Evolutionary conservation across 1,140 invertebrate species (phyloP).

Genomic region (Sitodiplosis mosellana): DNA sequence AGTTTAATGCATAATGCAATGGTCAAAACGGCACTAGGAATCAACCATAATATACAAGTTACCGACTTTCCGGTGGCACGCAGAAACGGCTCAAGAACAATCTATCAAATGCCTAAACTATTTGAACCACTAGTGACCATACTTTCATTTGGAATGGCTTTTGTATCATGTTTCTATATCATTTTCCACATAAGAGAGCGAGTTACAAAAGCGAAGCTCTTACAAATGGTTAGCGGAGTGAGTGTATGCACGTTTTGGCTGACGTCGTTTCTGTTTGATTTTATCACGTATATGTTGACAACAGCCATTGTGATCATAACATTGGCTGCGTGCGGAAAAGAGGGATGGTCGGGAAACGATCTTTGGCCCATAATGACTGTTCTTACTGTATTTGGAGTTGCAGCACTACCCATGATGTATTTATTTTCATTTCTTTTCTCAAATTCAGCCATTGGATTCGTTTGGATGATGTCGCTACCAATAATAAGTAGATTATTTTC

Average conservation of each 20-base stretch:
- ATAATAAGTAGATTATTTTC: too few relatives aligned
- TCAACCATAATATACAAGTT: too few relatives aligned
- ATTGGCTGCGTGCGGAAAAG: conserved; percentile 35
- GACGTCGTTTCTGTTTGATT: conserved; percentile 52
- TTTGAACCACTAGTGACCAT: too few relatives aligned
- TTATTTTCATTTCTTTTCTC: conserved; percentile 37
- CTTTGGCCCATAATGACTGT: conserved; percentile 29
- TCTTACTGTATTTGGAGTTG: conserved; percentile 29
- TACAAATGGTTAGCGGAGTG: conserved; percentile 54
- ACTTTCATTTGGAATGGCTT: conserved; percentile 45
- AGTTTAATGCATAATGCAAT: too few relatives aligned
- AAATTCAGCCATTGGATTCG: conserved; percentile 51
- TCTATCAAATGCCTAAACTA: conserved; percentile 30
- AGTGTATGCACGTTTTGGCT: conserved; percentile 52
- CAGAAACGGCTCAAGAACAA: conserved; percentile 39
- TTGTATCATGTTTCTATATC: conserved; percentile 56
- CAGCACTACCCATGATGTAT: conserved; percentile 35
- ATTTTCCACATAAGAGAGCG: conserved; percentile 43
- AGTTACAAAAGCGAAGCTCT: conserved; percentile 30
- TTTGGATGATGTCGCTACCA: conserved; percentile 42
- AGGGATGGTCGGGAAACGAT: conserved; percentile 30
- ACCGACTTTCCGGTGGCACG: conserved; percentile 39
- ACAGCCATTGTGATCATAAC: conserved; percentile 30
- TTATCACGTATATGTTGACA: conserved; percentile 39
- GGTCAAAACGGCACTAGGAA: too few relatives aligned